phyloP scores from a whole-genome alignment of 2,888 invertebrate species.

The Cephus runcator region DNA sequence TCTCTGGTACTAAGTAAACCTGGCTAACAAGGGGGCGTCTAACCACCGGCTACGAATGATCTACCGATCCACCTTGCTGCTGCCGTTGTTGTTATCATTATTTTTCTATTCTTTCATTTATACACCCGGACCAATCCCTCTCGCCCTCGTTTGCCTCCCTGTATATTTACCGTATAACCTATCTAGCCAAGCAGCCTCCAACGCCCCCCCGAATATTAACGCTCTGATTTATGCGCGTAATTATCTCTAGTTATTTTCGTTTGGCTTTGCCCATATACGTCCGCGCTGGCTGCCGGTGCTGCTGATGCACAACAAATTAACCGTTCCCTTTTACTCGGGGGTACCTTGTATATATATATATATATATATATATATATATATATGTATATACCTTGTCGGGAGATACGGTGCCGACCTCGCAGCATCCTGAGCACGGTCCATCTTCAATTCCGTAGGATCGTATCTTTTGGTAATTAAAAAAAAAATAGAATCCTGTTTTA shows the following conservation, averaged over 20 bases:
- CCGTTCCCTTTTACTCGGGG: constrained; percentile 28
- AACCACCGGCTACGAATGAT: constrained; percentile 55
- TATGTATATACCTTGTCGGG: background rate
- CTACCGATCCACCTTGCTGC: constrained; percentile 48
- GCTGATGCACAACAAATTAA: constrained; percentile 56
- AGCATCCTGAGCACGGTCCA: no score
- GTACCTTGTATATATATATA: background rate
- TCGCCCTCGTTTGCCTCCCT: constrained; percentile 32
- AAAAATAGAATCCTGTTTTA: no score
- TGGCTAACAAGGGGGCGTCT: constrained; percentile 64
- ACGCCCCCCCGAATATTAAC: constrained; percentile 65
- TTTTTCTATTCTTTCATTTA: background rate
- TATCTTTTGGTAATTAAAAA: no score
- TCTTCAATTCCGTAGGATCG: no score
- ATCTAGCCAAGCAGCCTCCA: constrained; percentile 49
- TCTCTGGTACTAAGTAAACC: constrained; percentile 57
- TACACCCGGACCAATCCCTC: constrained; percentile 2
- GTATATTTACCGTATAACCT: constrained; percentile 26
- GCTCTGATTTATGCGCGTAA: constrained; percentile 64
- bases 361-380: no score
- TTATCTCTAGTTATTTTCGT: constrained; percentile 63
- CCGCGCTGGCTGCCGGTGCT: constrained; percentile 40
- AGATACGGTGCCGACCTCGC: no score
- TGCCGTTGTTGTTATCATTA: background rate
- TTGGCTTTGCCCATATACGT: constrained; percentile 11